Percentiles rank a stretch among this genome's conserved stretches.
These are phyloP conservation scores for Lydus trimaculatus DNA, from an alignment of 2,888 invertebrate genomes.

Conservation along the genomic window DNA sequence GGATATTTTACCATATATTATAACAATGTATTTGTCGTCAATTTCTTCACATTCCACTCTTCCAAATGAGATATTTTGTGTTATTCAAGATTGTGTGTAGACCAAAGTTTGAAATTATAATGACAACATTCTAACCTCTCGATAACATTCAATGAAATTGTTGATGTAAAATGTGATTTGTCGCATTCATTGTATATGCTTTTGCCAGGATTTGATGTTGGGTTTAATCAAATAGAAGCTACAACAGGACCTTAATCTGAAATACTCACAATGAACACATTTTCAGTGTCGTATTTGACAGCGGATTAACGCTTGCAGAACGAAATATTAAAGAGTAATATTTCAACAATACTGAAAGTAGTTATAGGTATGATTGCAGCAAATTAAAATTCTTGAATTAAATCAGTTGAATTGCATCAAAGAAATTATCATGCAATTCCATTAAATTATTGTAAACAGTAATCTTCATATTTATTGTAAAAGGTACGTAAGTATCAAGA, in stretches of 20 bases:
- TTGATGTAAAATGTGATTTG: background rate
- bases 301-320: background rate
- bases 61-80: background rate
- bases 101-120: too few species aligned
- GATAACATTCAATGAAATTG: background rate
- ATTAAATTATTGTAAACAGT: slow-evolving; percentile 1
- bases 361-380: background rate
- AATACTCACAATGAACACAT: slow-evolving; percentile 7
- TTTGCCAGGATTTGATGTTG: slow-evolving; percentile 21
- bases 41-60: background rate
- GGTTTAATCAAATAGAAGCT: slow-evolving; percentile 36
- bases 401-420: background rate
- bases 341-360: background rate
- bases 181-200: background rate
- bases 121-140: background rate
- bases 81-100: too few species aligned
- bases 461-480: background rate
- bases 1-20: too few species aligned
- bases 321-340: background rate
- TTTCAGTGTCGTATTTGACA: background rate
- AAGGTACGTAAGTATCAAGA: background rate
- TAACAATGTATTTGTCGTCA: too few species aligned
- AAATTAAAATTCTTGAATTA: slow-evolving; percentile 6
- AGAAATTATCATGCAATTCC: slow-evolving; percentile 5
- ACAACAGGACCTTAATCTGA: slow-evolving; percentile 9